A percentile compares a stretch with the other conserved stretches of the same genome.
These are phyloP conservation scores for Pantherophis guttatus DNA, from an alignment of 2,113 vertebrate species.

Conservation along the genomic window DNA sequence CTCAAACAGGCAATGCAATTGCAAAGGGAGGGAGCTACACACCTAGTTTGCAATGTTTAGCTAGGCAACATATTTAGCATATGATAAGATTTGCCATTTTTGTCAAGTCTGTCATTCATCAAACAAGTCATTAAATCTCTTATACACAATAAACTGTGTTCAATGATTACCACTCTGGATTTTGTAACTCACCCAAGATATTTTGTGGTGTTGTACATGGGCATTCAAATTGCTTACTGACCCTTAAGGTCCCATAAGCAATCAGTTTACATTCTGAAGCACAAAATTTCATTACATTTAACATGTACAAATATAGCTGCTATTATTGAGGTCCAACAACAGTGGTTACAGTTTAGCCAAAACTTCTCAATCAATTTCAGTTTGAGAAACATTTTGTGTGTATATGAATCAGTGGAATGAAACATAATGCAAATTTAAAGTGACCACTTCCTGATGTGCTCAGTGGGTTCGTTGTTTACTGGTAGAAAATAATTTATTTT, in stretches of 20 bases:
- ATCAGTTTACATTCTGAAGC: conserved; percentile 41
- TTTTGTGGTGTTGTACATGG: not conserved
- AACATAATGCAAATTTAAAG: conserved; percentile 27
- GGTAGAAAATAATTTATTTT: not conserved
- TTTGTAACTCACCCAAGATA: not conserved
- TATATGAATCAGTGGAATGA: conserved; percentile 52
- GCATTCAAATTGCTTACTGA: conserved; percentile 27
- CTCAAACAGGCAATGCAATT: not conserved
- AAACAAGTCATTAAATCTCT: not conserved
- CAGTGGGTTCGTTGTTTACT: conserved; percentile 18
- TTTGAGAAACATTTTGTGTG: conserved; percentile 42
- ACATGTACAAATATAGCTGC: conserved; percentile 34
- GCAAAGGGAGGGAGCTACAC: not conserved
- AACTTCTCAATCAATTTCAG: conserved; percentile 54
- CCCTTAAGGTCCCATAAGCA: conserved; percentile 27
- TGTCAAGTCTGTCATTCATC: not conserved
- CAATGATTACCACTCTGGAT: not conserved
- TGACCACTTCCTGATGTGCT: conserved; percentile 28
- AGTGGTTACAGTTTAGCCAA: conserved; percentile 55
- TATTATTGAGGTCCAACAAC: conserved; percentile 56
- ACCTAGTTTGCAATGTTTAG: not conserved
- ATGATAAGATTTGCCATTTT: not conserved
- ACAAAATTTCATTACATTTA: conserved; percentile 45
- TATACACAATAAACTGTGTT: not conserved
- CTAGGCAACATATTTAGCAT: not conserved